Evolutionary conservation across 2,797 vertebrate species (phyloP).

Genomic region (Sebastes nivosus): DNA sequence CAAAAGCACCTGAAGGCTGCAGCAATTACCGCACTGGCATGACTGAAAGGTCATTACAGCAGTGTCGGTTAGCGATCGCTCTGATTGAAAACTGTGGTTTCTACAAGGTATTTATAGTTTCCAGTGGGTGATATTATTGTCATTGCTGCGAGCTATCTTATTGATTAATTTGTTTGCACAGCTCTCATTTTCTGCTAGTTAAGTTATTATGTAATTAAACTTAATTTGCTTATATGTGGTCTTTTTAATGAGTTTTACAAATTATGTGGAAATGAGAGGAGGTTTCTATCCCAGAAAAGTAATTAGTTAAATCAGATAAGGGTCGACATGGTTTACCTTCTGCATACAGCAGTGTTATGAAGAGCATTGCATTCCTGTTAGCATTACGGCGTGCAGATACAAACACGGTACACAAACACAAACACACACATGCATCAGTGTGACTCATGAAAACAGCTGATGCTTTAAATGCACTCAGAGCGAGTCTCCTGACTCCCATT

Average conservation of each 20-base stretch:
- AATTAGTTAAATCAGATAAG: neutral
- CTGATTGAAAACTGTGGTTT: constrained; percentile 10
- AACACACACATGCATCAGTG: constrained; percentile 35
- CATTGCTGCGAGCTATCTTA: neutral
- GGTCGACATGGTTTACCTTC: neutral
- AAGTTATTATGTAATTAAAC: neutral
- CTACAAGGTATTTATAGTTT: neutral
- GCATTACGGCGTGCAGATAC: neutral
- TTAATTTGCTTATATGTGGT: neutral
- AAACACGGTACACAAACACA: neutral
- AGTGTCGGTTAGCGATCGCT: neutral
- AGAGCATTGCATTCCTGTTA: neutral
- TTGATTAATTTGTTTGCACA: neutral
- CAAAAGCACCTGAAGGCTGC: neutral
- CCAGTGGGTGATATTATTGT: neutral
- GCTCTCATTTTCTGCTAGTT: neutral
- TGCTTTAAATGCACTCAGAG: constrained; percentile 61
- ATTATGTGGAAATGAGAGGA: neutral
- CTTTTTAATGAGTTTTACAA: neutral
- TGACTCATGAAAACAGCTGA: constrained; percentile 63
- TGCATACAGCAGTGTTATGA: neutral
- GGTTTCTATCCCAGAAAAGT: neutral
- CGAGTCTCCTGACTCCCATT: constrained; percentile 75
- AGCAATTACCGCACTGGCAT: neutral
- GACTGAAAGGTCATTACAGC: constrained; percentile 7